These are phyloP conservation scores for Stigmatopora nigra DNA, from an alignment of 2,113 vertebrate species.

Conservation along the genomic window DNA sequence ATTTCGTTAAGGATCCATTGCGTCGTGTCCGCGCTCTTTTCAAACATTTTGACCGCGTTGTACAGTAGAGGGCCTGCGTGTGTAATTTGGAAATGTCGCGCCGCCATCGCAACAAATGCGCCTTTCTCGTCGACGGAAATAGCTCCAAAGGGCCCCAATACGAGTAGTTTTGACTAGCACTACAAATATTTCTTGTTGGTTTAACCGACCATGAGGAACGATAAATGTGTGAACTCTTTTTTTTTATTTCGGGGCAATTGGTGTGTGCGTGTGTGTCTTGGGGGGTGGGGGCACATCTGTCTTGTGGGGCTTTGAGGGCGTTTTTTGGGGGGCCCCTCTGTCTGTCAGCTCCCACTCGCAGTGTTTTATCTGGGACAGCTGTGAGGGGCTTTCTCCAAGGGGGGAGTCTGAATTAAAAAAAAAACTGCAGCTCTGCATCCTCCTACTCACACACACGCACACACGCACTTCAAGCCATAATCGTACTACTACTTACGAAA, in stretches of 20 bases:
- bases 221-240: background rate
- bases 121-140: constrained; percentile 48
- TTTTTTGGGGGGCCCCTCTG: background rate
- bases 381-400: constrained; percentile 7
- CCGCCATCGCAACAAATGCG: constrained; percentile 46
- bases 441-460: background rate
- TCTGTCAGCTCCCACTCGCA: constrained; percentile 4
- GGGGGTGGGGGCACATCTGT: constrained; percentile 1
- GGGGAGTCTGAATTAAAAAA: constrained; percentile 7
- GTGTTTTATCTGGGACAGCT: constrained; percentile 14
- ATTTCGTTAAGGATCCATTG: background rate
- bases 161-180: background rate
- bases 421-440: constrained; percentile 15
- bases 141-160: background rate
- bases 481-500: too few relatives aligned
- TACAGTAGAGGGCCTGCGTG: constrained; percentile 24
- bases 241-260: background rate
- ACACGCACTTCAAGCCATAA: too few relatives aligned
- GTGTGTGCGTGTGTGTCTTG: background rate
- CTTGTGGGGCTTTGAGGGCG: constrained; percentile 4
- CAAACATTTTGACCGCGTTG: constrained; percentile 24
- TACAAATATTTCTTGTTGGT: background rate
- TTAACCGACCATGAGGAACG: background rate
- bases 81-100: constrained; percentile 34
- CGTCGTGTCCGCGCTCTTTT: constrained; percentile 55